Conservation (phyloP, 2,888 invertebrate species). For the Parascotia fuliginaria region DNA sequence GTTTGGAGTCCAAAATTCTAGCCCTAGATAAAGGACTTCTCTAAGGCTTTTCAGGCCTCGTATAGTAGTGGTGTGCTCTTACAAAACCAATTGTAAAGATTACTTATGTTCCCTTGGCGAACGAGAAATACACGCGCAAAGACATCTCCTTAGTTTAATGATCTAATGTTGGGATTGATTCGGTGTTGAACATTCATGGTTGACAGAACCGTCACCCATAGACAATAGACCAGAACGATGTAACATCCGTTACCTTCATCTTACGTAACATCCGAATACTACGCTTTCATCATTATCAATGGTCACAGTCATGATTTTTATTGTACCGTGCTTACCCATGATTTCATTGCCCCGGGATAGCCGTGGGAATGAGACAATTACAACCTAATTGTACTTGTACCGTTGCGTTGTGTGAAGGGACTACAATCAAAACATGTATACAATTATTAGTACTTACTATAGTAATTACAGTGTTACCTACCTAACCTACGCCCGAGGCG, state of each 20-base stretch:
- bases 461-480: too few species aligned
- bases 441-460: too few species aligned
- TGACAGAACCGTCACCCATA: conserved; percentile 11
- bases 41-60: too few species aligned
- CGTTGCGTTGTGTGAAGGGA: neutral
- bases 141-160: too few species aligned
- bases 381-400: neutral
- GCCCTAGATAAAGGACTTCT: too few species aligned
- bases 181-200: conserved; percentile 11
- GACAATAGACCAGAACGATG: conserved; percentile 33
- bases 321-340: neutral
- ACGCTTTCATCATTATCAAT: conserved; percentile 18
- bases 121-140: too few species aligned
- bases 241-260: conserved; percentile 7
- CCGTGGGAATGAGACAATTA: neutral
- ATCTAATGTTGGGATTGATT: too few species aligned
- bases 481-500: too few species aligned
- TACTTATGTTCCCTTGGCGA: too few species aligned
- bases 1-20: too few species aligned
- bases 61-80: too few species aligned
- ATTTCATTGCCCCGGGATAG: neutral
- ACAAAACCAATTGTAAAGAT: too few species aligned
- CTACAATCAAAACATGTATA: neutral
- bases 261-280: conserved; percentile 7
- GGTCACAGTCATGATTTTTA: neutral